These are phyloP conservation scores for Odontothrips loti DNA, from an alignment of 2,888 invertebrate genomes.

Conservation along the genomic window DNA sequence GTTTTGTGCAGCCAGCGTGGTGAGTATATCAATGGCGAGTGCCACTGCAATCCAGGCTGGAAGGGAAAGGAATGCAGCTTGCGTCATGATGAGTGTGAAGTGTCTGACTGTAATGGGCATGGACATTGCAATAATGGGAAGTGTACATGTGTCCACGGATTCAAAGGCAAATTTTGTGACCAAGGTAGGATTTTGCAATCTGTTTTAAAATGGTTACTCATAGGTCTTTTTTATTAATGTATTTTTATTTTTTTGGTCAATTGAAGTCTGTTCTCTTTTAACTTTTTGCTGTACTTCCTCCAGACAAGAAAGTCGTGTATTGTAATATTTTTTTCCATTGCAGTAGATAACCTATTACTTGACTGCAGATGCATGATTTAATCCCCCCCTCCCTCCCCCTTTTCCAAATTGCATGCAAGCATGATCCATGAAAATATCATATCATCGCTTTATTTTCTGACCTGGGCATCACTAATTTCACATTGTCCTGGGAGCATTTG, in stretches of 20 bases:
- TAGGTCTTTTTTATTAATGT: neutral
- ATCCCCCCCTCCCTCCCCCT: too few relatives aligned
- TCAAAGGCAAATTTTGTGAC: slow-evolving; percentile 91
- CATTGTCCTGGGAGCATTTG: slow-evolving; percentile 16
- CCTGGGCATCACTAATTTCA: neutral
- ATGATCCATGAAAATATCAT: too few relatives aligned
- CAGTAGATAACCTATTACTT: too few relatives aligned
- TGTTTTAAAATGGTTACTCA: slow-evolving; percentile 12
- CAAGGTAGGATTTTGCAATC: slow-evolving; percentile 56
- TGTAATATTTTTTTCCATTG: too few relatives aligned
- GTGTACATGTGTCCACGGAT: slow-evolving; percentile 90
- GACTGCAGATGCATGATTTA: too few relatives aligned
- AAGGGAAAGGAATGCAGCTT: slow-evolving; percentile 96
- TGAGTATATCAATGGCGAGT: slow-evolving; percentile 92
- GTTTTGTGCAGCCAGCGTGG: slow-evolving; percentile 95
- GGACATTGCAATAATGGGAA: slow-evolving; percentile 94
- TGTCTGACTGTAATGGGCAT: slow-evolving; percentile 92
- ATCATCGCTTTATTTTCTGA: neutral
- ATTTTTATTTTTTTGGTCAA: neutral
- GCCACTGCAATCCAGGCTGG: slow-evolving; percentile 97
- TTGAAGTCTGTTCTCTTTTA: neutral
- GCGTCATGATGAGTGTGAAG: slow-evolving; percentile 92
- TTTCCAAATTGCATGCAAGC: too few relatives aligned
- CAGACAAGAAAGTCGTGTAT: too few relatives aligned
- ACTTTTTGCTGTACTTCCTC: neutral